These are phyloP conservation scores for Serilophus lunatus DNA, from an alignment of 2,113 vertebrate species.

Conservation along the genomic window DNA sequence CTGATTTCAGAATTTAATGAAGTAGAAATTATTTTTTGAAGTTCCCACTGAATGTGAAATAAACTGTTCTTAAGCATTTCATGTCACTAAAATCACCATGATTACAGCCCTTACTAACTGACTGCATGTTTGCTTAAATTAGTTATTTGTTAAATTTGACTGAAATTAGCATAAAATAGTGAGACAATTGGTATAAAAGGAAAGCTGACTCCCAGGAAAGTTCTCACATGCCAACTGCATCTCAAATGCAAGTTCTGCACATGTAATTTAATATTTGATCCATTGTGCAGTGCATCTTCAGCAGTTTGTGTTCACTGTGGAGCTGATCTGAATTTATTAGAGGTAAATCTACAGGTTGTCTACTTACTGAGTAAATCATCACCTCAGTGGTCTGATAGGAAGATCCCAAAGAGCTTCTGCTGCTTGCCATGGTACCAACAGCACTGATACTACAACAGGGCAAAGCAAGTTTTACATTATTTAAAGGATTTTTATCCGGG, in stretches of 20 bases:
- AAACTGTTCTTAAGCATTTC: background rate
- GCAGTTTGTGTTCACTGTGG: accelerated
- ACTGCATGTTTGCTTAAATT: background rate
- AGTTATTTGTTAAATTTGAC: background rate
- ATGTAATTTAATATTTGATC: background rate
- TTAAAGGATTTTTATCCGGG: background rate
- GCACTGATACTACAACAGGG: no score
- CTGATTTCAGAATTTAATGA: background rate
- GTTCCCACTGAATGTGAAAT: background rate
- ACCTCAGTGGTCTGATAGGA: background rate
- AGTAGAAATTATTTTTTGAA: background rate
- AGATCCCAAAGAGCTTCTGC: background rate
- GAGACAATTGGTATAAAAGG: background rate
- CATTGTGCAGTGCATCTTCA: background rate
- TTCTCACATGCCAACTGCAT: background rate
- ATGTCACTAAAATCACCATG: background rate
- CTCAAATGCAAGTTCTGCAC: background rate
- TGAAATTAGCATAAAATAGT: background rate
- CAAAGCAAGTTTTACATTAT: background rate
- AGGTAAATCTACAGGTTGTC: background rate
- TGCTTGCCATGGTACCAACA: background rate
- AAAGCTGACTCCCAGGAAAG: background rate
- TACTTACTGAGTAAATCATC: background rate
- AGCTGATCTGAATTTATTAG: background rate
- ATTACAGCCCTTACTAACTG: background rate